phyloP scores from a whole-genome alignment of 2,888 invertebrate species.

The Hipparchia sbordonii region DNA sequence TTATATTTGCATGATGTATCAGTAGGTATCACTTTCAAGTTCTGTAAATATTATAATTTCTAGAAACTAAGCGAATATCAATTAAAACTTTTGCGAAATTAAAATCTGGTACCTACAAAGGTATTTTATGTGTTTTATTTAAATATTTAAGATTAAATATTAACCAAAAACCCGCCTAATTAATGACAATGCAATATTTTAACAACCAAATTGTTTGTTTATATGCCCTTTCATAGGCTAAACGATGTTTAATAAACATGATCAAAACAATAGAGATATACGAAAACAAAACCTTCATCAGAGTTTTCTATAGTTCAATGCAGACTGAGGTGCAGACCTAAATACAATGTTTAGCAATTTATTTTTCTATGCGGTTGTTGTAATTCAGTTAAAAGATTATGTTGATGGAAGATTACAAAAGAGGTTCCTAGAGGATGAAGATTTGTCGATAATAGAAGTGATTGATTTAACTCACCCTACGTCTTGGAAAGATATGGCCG shows the following conservation, averaged over 20 bases:
- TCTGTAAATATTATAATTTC: constrained; percentile 14
- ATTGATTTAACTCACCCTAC: constrained; percentile 60
- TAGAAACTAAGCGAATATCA: not conserved
- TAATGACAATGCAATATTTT: constrained; percentile 1
- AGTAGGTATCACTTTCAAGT: not conserved
- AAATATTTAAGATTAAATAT: too few species aligned
- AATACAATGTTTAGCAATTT: constrained; percentile 1
- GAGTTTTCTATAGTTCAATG: not conserved
- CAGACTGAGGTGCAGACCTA: not conserved
- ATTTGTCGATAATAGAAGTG: constrained; percentile 48
- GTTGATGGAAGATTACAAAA: constrained; percentile 16
- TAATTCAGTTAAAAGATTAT: not conserved
- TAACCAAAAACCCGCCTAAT: not conserved
- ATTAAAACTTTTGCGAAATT: constrained; percentile 15
- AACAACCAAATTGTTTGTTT: not conserved
- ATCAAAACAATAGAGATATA: constrained; percentile 5
- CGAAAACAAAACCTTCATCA: not conserved
- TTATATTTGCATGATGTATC: constrained; percentile 7
- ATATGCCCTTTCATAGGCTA: constrained; percentile 5
- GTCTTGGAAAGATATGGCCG: constrained; percentile 53
- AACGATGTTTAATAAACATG: constrained; percentile 12
- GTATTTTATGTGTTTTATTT: not conserved
- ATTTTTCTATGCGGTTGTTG: not conserved
- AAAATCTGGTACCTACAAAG: constrained; percentile 4
- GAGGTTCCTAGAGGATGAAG: constrained; percentile 34